These are phyloP conservation scores for Smutsia gigantea DNA, from an alignment of 2,797 vertebrate species.

Conservation along the genomic window DNA sequence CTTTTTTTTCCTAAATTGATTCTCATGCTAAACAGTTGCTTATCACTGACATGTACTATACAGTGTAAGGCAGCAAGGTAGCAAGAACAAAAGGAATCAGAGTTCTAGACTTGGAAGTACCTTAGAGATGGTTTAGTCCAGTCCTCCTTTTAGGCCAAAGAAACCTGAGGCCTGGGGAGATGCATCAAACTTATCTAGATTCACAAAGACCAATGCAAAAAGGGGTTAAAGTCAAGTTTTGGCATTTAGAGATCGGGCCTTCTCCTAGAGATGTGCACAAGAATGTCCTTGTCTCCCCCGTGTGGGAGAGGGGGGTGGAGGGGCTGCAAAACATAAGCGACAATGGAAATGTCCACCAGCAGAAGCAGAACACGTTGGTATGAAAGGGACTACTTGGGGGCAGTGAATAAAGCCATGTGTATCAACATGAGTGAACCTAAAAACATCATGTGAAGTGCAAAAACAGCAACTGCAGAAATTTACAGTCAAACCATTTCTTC, in stretches of 20 bases:
- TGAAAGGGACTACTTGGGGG: background rate
- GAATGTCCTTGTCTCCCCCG: background rate
- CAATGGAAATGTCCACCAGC: background rate
- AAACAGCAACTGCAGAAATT: conserved; percentile 16
- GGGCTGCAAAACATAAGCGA: background rate
- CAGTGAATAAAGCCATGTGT: background rate
- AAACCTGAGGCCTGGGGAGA: background rate
- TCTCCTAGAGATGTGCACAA: background rate
- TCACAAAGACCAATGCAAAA: conserved; percentile 35
- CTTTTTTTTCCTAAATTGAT: conserved; percentile 38
- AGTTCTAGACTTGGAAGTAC: background rate
- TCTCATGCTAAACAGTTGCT: conserved; percentile 27
- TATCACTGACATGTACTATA: background rate
- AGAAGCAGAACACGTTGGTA: background rate
- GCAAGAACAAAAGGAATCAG: background rate
- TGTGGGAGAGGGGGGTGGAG: background rate
- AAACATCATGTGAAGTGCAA: background rate
- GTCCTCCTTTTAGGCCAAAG: background rate
- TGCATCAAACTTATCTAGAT: background rate
- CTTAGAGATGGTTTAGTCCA: background rate
- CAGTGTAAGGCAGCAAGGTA: background rate
- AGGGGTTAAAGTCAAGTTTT: background rate
- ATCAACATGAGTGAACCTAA: background rate
- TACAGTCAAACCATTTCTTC: background rate
- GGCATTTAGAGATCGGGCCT: conserved; percentile 9